Percentiles rank a stretch among this genome's conserved stretches.
Evolutionary conservation across 2,113 vertebrate genomes (phyloP).

Genomic region (Lathamus discolor): DNA sequence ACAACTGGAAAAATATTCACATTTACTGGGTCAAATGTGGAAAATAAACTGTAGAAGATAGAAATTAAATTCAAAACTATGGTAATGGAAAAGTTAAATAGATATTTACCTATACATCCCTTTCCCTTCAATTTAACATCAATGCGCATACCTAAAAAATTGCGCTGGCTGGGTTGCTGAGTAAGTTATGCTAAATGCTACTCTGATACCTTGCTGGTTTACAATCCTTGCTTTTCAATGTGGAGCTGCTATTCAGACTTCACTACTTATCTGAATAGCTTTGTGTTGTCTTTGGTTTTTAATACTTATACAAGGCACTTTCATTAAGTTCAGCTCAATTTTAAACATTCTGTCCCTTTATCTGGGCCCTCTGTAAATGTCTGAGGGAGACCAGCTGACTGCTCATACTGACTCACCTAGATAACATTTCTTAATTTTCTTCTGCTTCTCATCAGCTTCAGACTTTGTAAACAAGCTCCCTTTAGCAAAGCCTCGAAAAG

Average conservation of each 20-base stretch:
- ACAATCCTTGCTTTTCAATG: neutral
- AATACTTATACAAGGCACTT: slow-evolving; percentile 31
- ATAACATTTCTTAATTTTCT: slow-evolving; percentile 46
- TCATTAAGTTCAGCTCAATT: slow-evolving; percentile 17
- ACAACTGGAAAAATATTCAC: neutral
- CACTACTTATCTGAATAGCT: slow-evolving; percentile 36
- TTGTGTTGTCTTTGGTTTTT: slow-evolving; percentile 35
- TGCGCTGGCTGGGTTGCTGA: neutral
- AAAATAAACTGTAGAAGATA: neutral
- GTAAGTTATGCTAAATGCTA: slow-evolving; percentile 3
- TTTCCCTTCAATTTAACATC: slow-evolving; percentile 33
- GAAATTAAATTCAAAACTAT: neutral
- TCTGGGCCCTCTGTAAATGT: neutral
- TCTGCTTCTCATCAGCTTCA: slow-evolving; percentile 38
- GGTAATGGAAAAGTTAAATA: neutral
- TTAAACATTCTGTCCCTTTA: slow-evolving; percentile 44
- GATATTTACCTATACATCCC: slow-evolving; percentile 30
- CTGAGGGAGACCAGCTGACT: slow-evolving; percentile 4
- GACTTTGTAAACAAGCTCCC: neutral
- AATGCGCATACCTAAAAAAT: neutral
- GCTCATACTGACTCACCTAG: neutral
- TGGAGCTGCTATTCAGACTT: slow-evolving; percentile 30
- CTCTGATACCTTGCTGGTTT: slow-evolving; percentile 20
- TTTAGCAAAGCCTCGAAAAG: neutral
- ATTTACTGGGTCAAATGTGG: neutral